Evolutionary conservation across 2,888 invertebrate species (phyloP), one percentile per base, ranked within the genome.

Genomic region (Nesidiocoris tenuis): DNA sequence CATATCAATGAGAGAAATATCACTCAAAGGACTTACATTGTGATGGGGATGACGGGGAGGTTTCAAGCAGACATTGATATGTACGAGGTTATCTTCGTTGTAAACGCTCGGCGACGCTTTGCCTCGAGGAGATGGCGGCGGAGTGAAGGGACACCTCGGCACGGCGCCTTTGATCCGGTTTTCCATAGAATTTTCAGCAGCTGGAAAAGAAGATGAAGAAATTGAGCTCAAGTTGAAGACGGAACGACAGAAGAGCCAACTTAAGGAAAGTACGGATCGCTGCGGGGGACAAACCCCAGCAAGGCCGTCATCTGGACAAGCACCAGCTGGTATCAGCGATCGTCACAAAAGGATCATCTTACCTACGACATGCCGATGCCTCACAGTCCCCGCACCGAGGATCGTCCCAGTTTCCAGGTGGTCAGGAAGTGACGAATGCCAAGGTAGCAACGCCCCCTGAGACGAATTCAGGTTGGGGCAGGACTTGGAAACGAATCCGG

Each of bases 381-480:
- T 67, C 7, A 24, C 70, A 19, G 75, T 24, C n/a, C 79, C 79
- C 71, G 81, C 82, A 23, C 84, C 85, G 76, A 86, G 86, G 66
- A 87, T 84, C 76, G 84, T 84, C 72, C 84, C 84, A 0, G 86
- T 84, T 79, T 88, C 87, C 25, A 90, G 82, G 82, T 88, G 87
- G 78, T 88, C 87, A 0, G 90, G 90, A 63, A 90, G 83, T 0
- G 90, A 90, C 2, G 85, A 84, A 80, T 79, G 84, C 22, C 84
- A 79, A 1, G 83, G 83, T n/a, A 83, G 79, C 66, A 83, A 80
- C 0, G 82, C 78, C 0, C 81, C 82, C 2, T 84, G 83, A 1
- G 83, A 84, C 0, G 84, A 83, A 0, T 84, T 84, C 1, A 94
- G 87, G 84, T 92, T 89, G 0, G 95, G 95, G 82, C 94, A 95